These are phyloP conservation scores for Eulemur albifrons DNA, from an alignment of 2,797 vertebrate genomes.

Conservation along the genomic window DNA sequence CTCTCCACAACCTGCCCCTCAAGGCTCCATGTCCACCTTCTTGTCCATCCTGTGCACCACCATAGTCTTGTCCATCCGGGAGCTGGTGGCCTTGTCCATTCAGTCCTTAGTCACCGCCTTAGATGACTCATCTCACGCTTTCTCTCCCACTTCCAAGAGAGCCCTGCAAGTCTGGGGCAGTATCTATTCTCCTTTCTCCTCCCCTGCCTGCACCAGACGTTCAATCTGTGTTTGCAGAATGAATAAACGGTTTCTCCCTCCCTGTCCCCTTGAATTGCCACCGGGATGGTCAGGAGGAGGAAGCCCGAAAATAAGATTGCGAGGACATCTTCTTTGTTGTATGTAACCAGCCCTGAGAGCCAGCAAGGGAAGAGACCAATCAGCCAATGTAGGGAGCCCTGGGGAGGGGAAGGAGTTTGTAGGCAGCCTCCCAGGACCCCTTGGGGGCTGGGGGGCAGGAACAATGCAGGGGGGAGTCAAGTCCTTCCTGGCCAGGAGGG, in stretches of 20 bases:
- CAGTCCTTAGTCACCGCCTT: fast-evolving
- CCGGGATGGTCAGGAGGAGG: fast-evolving
- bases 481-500: background rate
- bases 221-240: background rate
- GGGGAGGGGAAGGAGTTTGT: background rate
- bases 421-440: background rate
- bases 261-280: background rate
- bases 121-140: fast-evolving
- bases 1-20: too few relatives aligned
- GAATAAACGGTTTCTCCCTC: background rate
- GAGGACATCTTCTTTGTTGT: background rate
- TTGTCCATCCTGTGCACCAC: fast-evolving
- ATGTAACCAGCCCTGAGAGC: background rate
- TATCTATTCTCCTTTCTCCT: background rate
- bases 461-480: background rate
- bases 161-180: background rate
- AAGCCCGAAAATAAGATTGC: background rate
- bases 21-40: background rate
- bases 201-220: background rate
- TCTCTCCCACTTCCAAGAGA: fast-evolving
- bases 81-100: fast-evolving
- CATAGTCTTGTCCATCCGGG: fast-evolving
- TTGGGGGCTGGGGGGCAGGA: background rate
- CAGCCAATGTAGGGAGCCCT: background rate
- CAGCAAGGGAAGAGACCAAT: background rate